Base-by-base conservation (phyloP, 2,888 invertebrate species). In the Actias luna region DNA sequence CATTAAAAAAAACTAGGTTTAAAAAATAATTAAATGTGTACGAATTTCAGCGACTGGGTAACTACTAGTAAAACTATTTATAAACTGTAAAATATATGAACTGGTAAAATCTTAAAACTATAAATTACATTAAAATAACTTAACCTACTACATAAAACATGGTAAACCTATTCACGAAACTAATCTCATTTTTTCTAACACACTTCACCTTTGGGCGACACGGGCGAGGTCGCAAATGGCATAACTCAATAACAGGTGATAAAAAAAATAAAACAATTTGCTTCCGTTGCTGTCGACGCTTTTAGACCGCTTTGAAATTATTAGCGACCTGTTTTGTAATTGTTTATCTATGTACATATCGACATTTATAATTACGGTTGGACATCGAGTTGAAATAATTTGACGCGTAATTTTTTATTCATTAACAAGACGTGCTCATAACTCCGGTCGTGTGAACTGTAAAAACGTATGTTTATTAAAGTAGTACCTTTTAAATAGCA, bases 141-240 rank as follows among this genome's bases (percentile, higher is more conserved):
- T n/a, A n/a, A 16, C 5, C 2, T 39, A 46, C 10, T 7, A 18
- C 1, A 50, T 60, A 71, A 62, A 69, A 65, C 69, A 65, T 68
- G 77, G 73, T 70, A 67, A 69, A 69, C 70, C 70, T 72, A 69
- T 64, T 69, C 52, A 59, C 65, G 69, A 69, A 76, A 76, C 64
- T 78, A 77, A 79, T 79, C 76, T 75, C 63, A 64, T 69, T 73
- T 80, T 86, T 83, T 83, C 72, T 64, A 55, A 58, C 65, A 60
- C 72, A 69, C 76, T 72, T 80, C 78, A 83, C 80, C 80, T 83
- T 74, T 76, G 73, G 72, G 79, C 80, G 81, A 80, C 79, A 76
- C 70, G 67, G 67, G 57, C 87, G 86, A 87, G 87, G 86, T 86
- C 87, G 71, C 63, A 63, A 60, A 67, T 70, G 69, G 73, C 77